phyloP scores from a whole-genome alignment of 2,888 invertebrate genomes.

The Andrena camellia region DNA sequence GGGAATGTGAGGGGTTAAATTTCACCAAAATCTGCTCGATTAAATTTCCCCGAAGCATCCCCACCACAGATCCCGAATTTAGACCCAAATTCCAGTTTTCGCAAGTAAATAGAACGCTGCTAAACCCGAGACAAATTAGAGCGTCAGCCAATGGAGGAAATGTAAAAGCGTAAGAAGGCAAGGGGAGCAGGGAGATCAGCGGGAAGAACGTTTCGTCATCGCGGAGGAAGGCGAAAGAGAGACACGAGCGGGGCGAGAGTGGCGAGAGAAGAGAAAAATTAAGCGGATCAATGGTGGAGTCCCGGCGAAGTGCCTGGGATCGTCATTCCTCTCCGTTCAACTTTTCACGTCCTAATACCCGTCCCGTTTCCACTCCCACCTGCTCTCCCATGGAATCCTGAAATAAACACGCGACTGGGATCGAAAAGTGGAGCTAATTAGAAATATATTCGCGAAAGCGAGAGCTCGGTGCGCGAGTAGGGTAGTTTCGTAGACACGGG shows the following conservation, averaged over 20 bases:
- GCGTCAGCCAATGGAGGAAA: neutral
- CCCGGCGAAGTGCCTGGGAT: conserved; percentile 51
- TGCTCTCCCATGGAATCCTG: conserved; percentile 47
- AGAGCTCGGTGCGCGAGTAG: conserved; percentile 54
- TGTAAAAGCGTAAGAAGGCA: neutral
- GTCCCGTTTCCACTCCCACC: neutral
- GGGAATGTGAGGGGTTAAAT: too few relatives aligned
- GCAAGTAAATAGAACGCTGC: neutral
- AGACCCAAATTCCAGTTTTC: too few relatives aligned
- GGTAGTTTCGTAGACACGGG: conserved; percentile 27
- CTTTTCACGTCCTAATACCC: conserved; percentile 9
- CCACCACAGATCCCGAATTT: too few relatives aligned
- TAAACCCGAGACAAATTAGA: neutral
- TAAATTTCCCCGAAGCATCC: too few relatives aligned
- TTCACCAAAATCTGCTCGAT: too few relatives aligned
- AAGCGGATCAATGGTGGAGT: conserved; percentile 74
- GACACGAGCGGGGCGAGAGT: neutral
- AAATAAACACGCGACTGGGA: conserved; percentile 73
- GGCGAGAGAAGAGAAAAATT: conserved; percentile 65
- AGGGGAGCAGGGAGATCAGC: conserved; percentile 11
- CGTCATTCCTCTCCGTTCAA: conserved; percentile 34
- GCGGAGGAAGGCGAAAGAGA: conserved; percentile 20
- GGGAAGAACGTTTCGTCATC: conserved; percentile 30
- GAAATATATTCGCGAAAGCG: conserved; percentile 75
- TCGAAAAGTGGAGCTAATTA: conserved; percentile 80